Evolutionary conservation across 2,888 invertebrate species (phyloP).

Genomic region (Gari tellinella): DNA sequence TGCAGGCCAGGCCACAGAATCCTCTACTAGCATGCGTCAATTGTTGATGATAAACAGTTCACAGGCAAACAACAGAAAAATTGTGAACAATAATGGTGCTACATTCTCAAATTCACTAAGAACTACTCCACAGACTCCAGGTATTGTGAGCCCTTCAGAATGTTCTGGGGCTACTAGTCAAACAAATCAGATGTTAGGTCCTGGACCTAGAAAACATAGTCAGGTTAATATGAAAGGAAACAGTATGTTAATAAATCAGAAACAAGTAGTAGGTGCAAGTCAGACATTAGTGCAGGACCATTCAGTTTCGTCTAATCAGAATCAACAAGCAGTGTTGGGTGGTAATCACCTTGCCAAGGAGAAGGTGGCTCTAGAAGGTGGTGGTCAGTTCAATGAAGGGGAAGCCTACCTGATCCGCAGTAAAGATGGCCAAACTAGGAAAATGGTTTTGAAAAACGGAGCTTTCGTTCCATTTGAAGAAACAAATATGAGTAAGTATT

Average conservation of each 20-base stretch:
- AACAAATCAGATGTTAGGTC: no score
- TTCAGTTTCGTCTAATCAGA: slow-evolving; percentile 30
- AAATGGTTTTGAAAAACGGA: slow-evolving; percentile 49
- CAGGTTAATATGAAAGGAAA: background rate
- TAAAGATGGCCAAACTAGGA: slow-evolving; percentile 41
- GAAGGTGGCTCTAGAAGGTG: slow-evolving; percentile 55
- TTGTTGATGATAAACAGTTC: slow-evolving; percentile 5
- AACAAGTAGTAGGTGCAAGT: slow-evolving; percentile 19
- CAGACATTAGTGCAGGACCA: slow-evolving; percentile 37
- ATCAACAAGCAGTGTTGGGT: background rate
- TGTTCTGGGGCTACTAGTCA: no score
- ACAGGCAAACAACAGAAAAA: slow-evolving; percentile 8
- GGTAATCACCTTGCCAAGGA: slow-evolving; percentile 3
- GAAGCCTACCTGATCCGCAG: slow-evolving; percentile 55
- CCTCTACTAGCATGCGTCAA: no score
- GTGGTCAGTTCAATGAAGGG: slow-evolving; percentile 60
- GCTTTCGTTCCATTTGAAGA: slow-evolving; percentile 29
- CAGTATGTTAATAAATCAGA: background rate
- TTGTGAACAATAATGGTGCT: slow-evolving; percentile 29
- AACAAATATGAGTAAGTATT: slow-evolving; percentile 27
- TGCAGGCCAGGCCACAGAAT: no score
- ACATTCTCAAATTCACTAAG: background rate
- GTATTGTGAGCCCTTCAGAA: no score
- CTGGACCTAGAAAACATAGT: no score
- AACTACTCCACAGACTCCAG: background rate